phyloP scores from a whole-genome alignment of 2,888 invertebrate genomes.

The Sicus ferrugineus region DNA sequence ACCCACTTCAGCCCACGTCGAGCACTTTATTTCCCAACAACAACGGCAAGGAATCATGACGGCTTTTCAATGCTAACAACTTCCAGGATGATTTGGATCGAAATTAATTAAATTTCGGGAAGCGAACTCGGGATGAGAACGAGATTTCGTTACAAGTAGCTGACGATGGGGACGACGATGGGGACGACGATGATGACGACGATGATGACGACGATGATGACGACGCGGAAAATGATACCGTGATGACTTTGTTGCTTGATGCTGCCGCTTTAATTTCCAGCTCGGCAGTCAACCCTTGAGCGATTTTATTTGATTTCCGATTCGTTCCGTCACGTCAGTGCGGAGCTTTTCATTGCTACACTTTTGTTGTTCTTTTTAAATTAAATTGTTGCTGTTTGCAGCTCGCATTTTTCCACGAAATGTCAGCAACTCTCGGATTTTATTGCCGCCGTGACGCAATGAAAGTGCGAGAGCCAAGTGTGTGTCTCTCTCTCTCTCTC shows the following conservation, averaged over 20 bases:
- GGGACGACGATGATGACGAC: neutral
- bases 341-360: neutral
- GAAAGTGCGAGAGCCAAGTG: too few relatives aligned
- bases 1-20: neutral
- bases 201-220: conserved; percentile 6
- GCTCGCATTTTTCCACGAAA: neutral
- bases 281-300: conserved; percentile 19
- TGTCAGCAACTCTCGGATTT: neutral
- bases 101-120: conserved; percentile 41
- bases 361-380: conserved; percentile 17
- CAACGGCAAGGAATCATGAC: conserved; percentile 7
- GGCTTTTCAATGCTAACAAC: conserved; percentile 20
- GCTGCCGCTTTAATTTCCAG: conserved; percentile 25
- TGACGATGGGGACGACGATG: neutral
- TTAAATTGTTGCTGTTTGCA: conserved; percentile 20
- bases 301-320: conserved; percentile 7
- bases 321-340: conserved; percentile 26
- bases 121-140: conserved; percentile 18
- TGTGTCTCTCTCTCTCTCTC: too few relatives aligned
- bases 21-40: neutral
- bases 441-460: too few relatives aligned
- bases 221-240: neutral
- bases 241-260: conserved; percentile 9
- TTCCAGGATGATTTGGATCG: conserved; percentile 31
- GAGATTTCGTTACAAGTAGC: neutral